These are phyloP conservation scores for Edolisoma coerulescens DNA, from an alignment of 2,113 vertebrate species.

Conservation along the genomic window DNA sequence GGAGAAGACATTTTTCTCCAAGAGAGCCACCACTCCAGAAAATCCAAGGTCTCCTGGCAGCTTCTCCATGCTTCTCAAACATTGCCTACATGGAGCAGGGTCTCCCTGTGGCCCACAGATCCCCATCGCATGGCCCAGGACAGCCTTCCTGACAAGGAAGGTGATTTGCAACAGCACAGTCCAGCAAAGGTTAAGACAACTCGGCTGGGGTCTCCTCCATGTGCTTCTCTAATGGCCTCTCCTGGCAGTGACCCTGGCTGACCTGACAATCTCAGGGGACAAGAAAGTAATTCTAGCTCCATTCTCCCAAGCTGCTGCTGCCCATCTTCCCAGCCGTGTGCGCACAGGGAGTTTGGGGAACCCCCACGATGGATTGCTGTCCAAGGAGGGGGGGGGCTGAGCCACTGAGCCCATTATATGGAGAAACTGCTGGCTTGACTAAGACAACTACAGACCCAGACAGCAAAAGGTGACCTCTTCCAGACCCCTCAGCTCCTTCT, in stretches of 20 bases:
- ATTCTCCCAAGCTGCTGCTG: background rate
- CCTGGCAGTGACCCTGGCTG: background rate
- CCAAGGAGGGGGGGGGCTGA: background rate
- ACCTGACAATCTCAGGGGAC: background rate
- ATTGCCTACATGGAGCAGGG: background rate
- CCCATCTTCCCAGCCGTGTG: background rate
- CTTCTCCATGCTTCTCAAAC: background rate
- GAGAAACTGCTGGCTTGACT: background rate
- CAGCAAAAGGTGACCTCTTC: background rate
- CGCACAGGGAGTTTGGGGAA: background rate
- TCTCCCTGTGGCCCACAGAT: background rate
- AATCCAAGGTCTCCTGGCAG: background rate
- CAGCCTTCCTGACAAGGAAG: background rate
- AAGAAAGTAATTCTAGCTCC: background rate
- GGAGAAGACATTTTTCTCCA: background rate
- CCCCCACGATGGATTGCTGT: background rate
- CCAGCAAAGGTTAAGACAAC: background rate
- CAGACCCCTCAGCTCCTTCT: background rate
- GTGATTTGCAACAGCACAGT: background rate
- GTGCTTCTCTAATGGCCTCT: background rate
- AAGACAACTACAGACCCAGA: background rate
- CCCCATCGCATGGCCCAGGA: rapidly evolving
- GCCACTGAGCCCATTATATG: rapidly evolving
- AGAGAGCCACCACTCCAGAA: background rate
- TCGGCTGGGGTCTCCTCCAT: background rate